These are phyloP conservation scores for Harmothoe impar DNA, from an alignment of 2,888 invertebrate species.

Conservation along the genomic window DNA sequence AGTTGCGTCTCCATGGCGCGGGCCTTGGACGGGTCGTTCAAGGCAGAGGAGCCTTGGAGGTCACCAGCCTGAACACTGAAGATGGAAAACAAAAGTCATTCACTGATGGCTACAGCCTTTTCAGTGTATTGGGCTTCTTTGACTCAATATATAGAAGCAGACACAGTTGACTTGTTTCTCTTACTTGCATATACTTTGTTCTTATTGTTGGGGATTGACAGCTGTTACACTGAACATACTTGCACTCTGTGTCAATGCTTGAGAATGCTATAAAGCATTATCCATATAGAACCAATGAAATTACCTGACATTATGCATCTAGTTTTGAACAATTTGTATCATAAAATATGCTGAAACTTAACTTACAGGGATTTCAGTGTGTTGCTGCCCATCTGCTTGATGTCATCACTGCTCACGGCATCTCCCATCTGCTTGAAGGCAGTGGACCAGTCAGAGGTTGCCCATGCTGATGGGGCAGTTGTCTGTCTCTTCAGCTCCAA, in stretches of 20 bases:
- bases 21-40: conserved; percentile 16
- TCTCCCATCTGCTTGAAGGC: neutral
- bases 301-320: too few relatives aligned
- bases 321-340: too few relatives aligned
- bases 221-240: too few relatives aligned
- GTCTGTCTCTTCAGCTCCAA: neutral
- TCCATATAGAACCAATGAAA: too few relatives aligned
- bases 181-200: too few relatives aligned
- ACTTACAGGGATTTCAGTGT: conserved; percentile 55
- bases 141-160: too few relatives aligned
- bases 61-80: neutral
- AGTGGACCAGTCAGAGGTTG: neutral
- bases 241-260: too few relatives aligned
- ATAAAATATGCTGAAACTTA: neutral
- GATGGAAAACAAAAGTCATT: neutral
- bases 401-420: conserved; percentile 33
- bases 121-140: too few relatives aligned
- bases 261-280: too few relatives aligned
- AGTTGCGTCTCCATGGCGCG: conserved; percentile 36
- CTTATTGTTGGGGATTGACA: too few relatives aligned
- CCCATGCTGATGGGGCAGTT: neutral
- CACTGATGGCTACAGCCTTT: neutral
- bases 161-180: too few relatives aligned
- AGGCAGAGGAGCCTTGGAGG: conserved; percentile 23
- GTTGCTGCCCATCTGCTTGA: conserved; percentile 9